Evolutionary conservation across 1,140 invertebrate species (phyloP), one percentile per base, ranked within the genome.

Genomic region (Doryteuthis pealeii): DNA sequence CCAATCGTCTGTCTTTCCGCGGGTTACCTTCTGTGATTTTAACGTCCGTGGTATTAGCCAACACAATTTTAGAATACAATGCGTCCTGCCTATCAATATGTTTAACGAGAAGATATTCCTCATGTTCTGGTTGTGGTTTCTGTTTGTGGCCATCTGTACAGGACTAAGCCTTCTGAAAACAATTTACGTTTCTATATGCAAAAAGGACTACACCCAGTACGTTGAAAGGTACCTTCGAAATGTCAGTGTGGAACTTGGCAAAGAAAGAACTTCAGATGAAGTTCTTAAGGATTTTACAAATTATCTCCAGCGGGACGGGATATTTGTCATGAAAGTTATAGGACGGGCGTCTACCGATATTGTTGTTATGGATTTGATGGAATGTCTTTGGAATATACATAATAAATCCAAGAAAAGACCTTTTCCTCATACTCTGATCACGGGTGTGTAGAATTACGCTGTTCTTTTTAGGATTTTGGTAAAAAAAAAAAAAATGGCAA

Each of bases 61-160:
- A 32, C 82, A 85, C 75, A 78, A 78, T 1, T 84, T 77, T 71
- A 84, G 83, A 2, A 85, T 89, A 2, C 89, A 89, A 75, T 90
- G 89, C 75, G 88, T 89, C 2, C 84, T 90, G 1, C 90, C 90
- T 71, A 89, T 90, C 74, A 90, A 90, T 76, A 85, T 89, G 30
- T 90, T 89, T 83, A 90, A 90, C 77, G 88, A 89, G 77, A 90
- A 90, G 81, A 89, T 90, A 65, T 90, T 89, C 77, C 86, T 90
- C 31, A 88, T 90, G 77, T 80, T 90, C 67, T 90, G 89, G 89
- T 90, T 90, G 78, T 90, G 89, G 89, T 81, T 89, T 15, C 83
- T 89, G 33, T 82, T 89, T 74, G 87, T 89, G 12, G 83, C 87
- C 22, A 73, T 84, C n/a, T 79, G 88, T 14, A 83, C 76, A 8